A percentile compares a stretch with the other conserved stretches of the same genome.
phyloP scores from a whole-genome alignment of 37 sponge, comb jelly and placozoan species.

The Tethya wilhelma region DNA sequence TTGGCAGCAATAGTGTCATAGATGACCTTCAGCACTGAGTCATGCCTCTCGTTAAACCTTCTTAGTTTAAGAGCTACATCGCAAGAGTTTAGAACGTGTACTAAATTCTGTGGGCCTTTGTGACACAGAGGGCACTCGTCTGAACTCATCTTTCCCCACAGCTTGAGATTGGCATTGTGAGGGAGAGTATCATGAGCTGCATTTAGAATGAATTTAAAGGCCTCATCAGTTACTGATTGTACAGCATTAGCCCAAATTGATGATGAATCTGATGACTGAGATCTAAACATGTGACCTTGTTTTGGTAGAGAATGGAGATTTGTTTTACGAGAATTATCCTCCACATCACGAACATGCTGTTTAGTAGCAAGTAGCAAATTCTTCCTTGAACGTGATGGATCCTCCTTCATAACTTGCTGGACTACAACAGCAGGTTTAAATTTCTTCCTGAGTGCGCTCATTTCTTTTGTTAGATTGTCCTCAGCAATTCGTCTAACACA shows the following conservation, averaged over 20 bases:
- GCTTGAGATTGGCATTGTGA: conserved; percentile 1
- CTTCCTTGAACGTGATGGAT: neutral
- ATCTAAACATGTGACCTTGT: conserved; percentile 1
- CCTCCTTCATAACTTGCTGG: neutral
- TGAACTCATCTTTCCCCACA: neutral
- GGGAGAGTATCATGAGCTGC: conserved; percentile 11
- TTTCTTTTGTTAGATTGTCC: neutral
- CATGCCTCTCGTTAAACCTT: conserved; percentile 1
- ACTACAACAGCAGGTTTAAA: neutral
- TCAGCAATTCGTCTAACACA: conserved; percentile 10
- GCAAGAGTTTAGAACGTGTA: conserved; percentile 11
- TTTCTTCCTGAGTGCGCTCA: neutral
- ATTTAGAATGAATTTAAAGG: neutral
- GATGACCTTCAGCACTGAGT: too few species aligned
- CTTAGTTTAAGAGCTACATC: neutral
- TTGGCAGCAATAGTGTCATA: too few species aligned
- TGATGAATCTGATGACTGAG: neutral
- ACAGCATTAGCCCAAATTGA: conserved; percentile 1
- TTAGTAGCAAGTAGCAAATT: neutral
- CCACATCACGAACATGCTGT: neutral
- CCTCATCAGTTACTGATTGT: neutral
- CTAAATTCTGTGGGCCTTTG: neutral
- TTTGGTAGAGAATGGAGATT: neutral
- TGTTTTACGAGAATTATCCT: neutral
- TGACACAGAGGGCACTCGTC: too few species aligned